phyloP scores from a whole-genome alignment of 2,888 invertebrate genomes.

The Zygaena filipendulae region DNA sequence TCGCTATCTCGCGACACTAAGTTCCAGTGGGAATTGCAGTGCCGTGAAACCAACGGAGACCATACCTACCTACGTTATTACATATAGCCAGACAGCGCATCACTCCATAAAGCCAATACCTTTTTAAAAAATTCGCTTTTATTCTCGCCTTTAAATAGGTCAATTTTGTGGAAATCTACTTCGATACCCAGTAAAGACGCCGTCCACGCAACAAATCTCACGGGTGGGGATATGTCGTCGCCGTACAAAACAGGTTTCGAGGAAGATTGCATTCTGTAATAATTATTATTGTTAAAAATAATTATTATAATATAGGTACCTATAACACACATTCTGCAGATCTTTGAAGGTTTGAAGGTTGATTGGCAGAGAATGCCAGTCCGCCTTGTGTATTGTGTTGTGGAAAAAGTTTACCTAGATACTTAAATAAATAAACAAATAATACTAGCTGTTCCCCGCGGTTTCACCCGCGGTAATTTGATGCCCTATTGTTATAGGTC shows the following conservation, averaged over 20 bases:
- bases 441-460: no score
- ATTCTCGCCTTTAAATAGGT: slow-evolving; percentile 49
- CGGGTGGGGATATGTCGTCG: slow-evolving; percentile 60
- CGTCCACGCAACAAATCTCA: slow-evolving; percentile 62
- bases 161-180: slow-evolving; percentile 49
- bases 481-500: no score
- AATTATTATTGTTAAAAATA: no score
- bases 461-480: no score
- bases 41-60: no score
- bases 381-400: no score
- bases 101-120: no score
- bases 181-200: slow-evolving; percentile 48
- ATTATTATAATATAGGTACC: slow-evolving; percentile 5
- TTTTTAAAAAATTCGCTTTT: slow-evolving; percentile 33
- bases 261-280: slow-evolving; percentile 8
- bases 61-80: not conserved
- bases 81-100: not conserved
- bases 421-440: no score
- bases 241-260: slow-evolving; percentile 46
- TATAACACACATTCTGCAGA: not conserved
- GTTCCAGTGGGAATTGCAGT: no score
- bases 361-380: slow-evolving; percentile 21
- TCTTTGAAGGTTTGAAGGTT: no score
- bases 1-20: no score
- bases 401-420: not conserved